These are phyloP conservation scores for Pterostichus niger DNA, from an alignment of 2,888 invertebrate genomes.

Conservation along the genomic window DNA sequence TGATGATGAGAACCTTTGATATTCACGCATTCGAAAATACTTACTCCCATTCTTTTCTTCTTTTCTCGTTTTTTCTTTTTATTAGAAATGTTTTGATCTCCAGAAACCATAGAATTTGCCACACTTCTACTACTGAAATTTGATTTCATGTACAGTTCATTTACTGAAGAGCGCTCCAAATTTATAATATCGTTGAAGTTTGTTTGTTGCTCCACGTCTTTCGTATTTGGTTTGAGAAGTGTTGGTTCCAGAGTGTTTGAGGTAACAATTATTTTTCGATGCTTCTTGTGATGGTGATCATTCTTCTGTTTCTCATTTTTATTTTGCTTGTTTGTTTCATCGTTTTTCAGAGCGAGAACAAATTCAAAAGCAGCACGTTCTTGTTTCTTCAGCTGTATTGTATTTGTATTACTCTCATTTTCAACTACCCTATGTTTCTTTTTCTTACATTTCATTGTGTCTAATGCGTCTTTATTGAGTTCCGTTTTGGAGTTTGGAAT, in stretches of 20 bases:
- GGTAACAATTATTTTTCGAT: constrained; percentile 57
- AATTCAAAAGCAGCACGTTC: constrained; percentile 40
- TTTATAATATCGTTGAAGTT: constrained; percentile 4
- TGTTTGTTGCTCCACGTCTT: constrained; percentile 54
- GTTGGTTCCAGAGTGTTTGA: constrained; percentile 58
- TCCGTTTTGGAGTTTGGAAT: background rate
- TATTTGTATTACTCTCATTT: constrained; percentile 21
- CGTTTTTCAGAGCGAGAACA: constrained; percentile 24
- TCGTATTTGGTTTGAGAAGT: constrained; percentile 33
- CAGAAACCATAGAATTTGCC: background rate
- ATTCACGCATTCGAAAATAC: constrained; percentile 46
- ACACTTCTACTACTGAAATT: background rate
- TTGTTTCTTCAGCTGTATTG: background rate
- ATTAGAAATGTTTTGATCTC: background rate
- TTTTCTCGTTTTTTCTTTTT: constrained; percentile 14
- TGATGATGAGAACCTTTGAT: constrained; percentile 29
- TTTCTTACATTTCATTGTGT: background rate
- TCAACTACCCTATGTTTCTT: constrained; percentile 11
- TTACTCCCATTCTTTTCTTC: constrained; percentile 46
- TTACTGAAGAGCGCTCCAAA: background rate
- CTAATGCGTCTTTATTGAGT: background rate
- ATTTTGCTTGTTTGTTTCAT: constrained; percentile 16
- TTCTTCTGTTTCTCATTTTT: constrained; percentile 4
- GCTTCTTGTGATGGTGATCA: background rate
- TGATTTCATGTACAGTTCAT: constrained; percentile 13